Base-by-base conservation (phyloP, 2,113 vertebrate species). In the Morone chrysops region DNA sequence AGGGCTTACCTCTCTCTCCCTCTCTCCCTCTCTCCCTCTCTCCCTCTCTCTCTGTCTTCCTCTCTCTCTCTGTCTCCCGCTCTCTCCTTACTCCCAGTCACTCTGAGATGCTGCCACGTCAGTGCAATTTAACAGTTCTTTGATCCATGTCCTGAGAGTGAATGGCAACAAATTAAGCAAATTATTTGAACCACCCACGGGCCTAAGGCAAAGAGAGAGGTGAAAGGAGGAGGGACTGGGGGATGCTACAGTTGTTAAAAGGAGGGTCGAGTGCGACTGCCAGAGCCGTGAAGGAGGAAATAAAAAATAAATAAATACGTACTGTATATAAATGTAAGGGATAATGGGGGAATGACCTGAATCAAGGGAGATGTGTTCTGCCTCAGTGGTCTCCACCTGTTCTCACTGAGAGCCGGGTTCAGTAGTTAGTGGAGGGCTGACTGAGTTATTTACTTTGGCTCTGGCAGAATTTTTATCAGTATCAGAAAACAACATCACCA, bases 101-200 rank as follows among this genome's bases (percentile, higher is more conserved):
- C 78, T 88, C 47, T 1, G 70, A 90, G 90, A 92, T 78, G 89
- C 87, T 66, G 89, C 90, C 91, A 94, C 84, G 90, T 93, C 93
- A 92, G 92, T 93, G 91, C 90, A 94, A 94, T 94, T 95, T 94
- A 95, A 89, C 91, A 94, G 91, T 86, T 90, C 94, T 95, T 95
- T 95, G 93, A 95, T 95, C 94, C 92, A 92, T 82, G 86, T 93
- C 92, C 93, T 95, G 89, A 92, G 90, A 95, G 90, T 93, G 93
- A 94, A 93, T 92, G 92, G 93, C 93, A 94, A 92, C 93, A 95
- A 95, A 95, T 94, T 95, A 95, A 92, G 94, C 92, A 94, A 95
- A 95, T 95, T 92, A 95, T 95, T 84, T 91, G 90, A 88, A 88
- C 92, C 93, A 92, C 93, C 94, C 94, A 93, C 91, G 60, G 81